Evolutionary conservation across 2,113 vertebrate species (phyloP), one percentile per base, ranked within the genome.

Genomic region (Glareola pratincola): DNA sequence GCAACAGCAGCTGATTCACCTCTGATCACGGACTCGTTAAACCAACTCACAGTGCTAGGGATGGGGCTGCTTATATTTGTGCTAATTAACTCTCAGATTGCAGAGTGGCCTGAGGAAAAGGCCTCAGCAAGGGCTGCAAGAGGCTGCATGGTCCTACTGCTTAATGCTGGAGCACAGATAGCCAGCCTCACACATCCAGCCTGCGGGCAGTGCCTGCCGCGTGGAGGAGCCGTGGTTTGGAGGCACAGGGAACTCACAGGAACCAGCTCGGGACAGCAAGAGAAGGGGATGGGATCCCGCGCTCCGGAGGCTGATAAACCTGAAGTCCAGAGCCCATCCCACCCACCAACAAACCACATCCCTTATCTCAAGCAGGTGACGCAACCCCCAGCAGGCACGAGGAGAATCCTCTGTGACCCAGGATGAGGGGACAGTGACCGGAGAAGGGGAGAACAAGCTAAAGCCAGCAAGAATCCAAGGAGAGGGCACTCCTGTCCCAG

Each of bases 141-240:
- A 81, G 27, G 39, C 22, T 5, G 4, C 20, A 2, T 6, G 43
- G 72, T 56, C n/a, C 74, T 83, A 47, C 54, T 16, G 18, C 63
- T 72, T 37, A 57, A 9, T 16, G 6, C 32, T 2, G 9, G 74
- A 69, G 54, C 8, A 3, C 73, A 48, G 36, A 27, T 2, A 10
- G 59, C 13, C 68, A 91, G 59, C 36, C 59, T 64, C 19, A 15
- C 34, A 9, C 45, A 34, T 27, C 47, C 30, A 45, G 39, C 36
- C 45, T 17, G 36, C 0, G 0, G 3, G 27, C 82, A 94, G 29
- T 6, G 21, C 62, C 6, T 3, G 15, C 74, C 9, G 5, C 0
- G 0, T 8, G 23, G 13, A 64, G 13, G 14, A 71, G 14, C 48
- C 0, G 0, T 5, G 47, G 17, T 50, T 67, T 75, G 41, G 80